Evolutionary conservation across 1,140 invertebrate species (phyloP).

Genomic region (Branchinecta lynchi): DNA sequence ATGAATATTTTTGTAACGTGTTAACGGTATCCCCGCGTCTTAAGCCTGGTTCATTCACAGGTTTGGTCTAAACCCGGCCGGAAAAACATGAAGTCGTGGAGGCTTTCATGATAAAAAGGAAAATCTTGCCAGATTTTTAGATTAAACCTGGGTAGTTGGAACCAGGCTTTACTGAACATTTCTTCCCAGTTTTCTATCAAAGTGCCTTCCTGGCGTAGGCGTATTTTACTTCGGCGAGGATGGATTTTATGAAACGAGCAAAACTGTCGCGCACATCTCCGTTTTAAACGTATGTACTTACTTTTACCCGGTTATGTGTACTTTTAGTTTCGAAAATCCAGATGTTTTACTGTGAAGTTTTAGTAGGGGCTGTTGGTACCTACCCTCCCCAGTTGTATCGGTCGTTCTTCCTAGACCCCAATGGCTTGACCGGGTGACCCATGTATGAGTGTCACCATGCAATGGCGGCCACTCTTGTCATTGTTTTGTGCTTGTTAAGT

Average conservation of each 20-base stretch:
- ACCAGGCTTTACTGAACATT: no score
- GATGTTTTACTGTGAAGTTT: not conserved
- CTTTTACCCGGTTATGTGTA: not conserved
- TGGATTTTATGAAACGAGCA: no score
- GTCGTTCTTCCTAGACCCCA: not conserved
- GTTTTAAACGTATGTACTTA: not conserved
- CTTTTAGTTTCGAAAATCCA: not conserved
- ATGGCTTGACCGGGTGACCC: not conserved
- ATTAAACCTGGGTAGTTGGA: no score
- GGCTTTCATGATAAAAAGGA: no score
- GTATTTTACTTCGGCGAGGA: no score
- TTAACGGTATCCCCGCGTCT: not conserved
- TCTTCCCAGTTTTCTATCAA: no score
- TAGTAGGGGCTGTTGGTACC: not conserved
- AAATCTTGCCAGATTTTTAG: no score
- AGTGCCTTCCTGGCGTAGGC: no score
- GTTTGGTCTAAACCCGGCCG: not conserved
- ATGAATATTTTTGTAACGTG: not conserved
- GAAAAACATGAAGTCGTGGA: not conserved
- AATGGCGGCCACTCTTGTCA: not conserved
- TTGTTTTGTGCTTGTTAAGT: slow-evolving; percentile 6
- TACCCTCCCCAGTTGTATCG: not conserved
- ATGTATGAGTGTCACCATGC: no score
- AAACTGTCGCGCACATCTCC: no score
- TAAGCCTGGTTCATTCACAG: not conserved